Evolutionary conservation across 2,113 vertebrate genomes (phyloP).

Genomic region (Pongo pygmaeus): DNA sequence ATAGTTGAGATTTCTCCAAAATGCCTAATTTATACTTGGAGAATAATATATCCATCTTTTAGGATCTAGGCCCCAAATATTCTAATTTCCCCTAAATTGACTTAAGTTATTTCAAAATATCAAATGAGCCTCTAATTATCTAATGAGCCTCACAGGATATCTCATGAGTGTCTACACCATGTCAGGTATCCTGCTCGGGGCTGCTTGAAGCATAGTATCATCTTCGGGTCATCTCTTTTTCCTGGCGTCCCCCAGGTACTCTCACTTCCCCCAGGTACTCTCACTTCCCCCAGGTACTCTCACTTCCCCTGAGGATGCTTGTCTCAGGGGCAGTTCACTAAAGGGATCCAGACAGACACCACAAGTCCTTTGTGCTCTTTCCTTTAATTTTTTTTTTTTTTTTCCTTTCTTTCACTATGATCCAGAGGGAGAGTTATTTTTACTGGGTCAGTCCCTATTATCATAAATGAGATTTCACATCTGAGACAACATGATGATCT

Average conservation of each 20-base stretch:
- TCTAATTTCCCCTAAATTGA: neutral
- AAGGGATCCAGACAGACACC: neutral
- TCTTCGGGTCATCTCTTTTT: neutral
- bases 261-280: too few relatives aligned
- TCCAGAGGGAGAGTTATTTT: neutral
- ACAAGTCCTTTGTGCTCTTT: neutral
- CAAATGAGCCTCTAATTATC: neutral
- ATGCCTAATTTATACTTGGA: neutral
- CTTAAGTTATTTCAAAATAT: neutral
- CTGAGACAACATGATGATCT: neutral
- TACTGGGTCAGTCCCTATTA: neutral
- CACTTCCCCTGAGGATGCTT: neutral
- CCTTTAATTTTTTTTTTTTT: neutral
- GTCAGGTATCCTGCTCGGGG: fast-evolving
- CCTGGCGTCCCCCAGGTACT: neutral
- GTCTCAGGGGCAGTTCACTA: neutral
- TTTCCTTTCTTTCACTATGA: neutral
- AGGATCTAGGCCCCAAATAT: neutral
- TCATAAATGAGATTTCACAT: neutral
- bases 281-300: too few relatives aligned
- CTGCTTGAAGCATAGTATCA: neutral
- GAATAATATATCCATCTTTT: neutral
- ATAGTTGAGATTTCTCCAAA: conserved; percentile 23
- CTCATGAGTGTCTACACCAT: neutral
- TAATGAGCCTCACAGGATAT: neutral